Percentiles rank a stretch among this genome's conserved stretches.
These are phyloP conservation scores for Dryobates pubescens DNA, from an alignment of 2,797 vertebrate genomes.

Conservation along the genomic window DNA sequence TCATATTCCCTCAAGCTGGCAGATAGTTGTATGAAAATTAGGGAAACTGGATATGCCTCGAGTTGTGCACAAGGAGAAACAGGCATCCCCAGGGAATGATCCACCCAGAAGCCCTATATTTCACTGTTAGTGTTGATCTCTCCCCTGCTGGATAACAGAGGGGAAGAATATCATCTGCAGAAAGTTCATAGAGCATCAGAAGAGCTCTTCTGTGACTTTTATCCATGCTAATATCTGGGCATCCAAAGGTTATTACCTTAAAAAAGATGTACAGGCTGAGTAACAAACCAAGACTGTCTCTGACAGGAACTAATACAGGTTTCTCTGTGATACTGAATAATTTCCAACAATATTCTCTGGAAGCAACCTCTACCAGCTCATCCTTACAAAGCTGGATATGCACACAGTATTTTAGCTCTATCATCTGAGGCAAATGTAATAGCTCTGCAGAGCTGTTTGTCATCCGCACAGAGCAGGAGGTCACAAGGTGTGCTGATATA, in stretches of 20 bases:
- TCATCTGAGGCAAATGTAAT: neutral
- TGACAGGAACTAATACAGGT: neutral
- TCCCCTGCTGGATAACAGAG: constrained; percentile 26
- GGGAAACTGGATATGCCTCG: neutral
- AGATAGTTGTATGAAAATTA: neutral
- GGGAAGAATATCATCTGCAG: neutral
- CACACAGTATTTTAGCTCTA: neutral
- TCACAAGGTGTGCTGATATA: neutral
- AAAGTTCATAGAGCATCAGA: neutral
- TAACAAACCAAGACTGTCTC: neutral
- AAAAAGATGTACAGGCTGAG: neutral
- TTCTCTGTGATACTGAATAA: neutral
- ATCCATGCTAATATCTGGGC: neutral
- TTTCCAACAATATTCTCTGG: neutral
- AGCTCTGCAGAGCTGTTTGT: neutral
- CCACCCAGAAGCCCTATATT: neutral
- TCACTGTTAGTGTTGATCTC: neutral
- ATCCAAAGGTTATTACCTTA: neutral
- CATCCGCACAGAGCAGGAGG: neutral
- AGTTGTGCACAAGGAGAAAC: neutral
- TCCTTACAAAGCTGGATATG: neutral
- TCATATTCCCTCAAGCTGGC: neutral
- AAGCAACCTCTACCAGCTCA: neutral
- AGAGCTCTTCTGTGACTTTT: neutral
- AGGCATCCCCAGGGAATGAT: neutral